Evolutionary conservation across 2,113 vertebrate species (phyloP).

Genomic region (Lophura nycthemera): DNA sequence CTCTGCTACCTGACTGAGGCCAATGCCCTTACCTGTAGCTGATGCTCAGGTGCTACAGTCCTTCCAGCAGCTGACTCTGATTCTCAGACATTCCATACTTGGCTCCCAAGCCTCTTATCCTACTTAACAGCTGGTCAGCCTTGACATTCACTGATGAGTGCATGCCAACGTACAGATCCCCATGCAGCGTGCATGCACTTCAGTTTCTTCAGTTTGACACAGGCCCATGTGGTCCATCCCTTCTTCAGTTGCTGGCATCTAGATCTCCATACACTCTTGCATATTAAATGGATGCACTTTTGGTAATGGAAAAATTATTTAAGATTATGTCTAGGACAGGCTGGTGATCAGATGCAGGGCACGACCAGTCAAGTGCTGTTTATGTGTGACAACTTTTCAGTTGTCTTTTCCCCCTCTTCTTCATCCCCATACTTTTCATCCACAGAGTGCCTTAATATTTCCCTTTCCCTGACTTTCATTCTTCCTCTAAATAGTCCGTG

Average conservation of each 20-base stretch:
- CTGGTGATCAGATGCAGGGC: background rate
- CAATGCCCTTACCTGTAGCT: background rate
- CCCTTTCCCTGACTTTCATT: background rate
- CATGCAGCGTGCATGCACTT: background rate
- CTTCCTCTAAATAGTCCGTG: background rate
- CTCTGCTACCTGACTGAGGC: background rate
- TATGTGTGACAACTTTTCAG: background rate
- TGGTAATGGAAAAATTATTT: background rate
- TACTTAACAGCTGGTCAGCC: background rate
- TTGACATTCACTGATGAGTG: background rate
- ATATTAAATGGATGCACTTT: background rate
- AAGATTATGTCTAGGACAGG: background rate
- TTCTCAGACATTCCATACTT: background rate
- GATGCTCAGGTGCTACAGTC: rapidly evolving
- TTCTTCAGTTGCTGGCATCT: background rate
- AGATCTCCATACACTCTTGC: rapidly evolving
- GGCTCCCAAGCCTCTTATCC: background rate
- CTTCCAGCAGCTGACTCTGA: background rate
- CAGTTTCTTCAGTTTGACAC: background rate
- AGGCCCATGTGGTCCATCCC: background rate
- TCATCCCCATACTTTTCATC: background rate
- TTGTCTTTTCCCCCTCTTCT: background rate
- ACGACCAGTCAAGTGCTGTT: background rate
- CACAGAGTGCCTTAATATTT: background rate
- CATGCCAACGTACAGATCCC: rapidly evolving